Evolutionary conservation across 1,140 invertebrate species (phyloP).

Genomic region (Drosophila tropicalis): DNA sequence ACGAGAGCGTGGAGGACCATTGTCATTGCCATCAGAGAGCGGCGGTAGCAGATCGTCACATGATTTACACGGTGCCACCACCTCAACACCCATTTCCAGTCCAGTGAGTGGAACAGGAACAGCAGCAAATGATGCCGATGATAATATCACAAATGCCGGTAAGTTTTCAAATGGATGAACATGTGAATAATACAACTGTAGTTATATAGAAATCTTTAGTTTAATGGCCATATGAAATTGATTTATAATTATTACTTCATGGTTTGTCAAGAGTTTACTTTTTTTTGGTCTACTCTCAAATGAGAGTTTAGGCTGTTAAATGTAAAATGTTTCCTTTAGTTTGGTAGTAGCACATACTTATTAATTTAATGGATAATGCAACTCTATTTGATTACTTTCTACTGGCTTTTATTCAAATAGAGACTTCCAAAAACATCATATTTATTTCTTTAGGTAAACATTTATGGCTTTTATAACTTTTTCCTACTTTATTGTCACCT

Average conservation of each 20-base stretch:
- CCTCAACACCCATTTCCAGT: slow-evolving; percentile 66
- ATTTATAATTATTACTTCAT: background rate
- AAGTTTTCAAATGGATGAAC: slow-evolving; percentile 35
- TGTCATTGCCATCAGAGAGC: slow-evolving; percentile 65
- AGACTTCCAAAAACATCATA: too few relatives aligned
- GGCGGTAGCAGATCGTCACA: slow-evolving; percentile 41
- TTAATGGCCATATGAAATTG: background rate
- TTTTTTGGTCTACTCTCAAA: too few relatives aligned
- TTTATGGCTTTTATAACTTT: too few relatives aligned
- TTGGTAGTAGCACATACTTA: too few relatives aligned
- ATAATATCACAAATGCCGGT: slow-evolving; percentile 50
- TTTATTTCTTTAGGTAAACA: too few relatives aligned
- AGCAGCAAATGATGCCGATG: slow-evolving; percentile 41
- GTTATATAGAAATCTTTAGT: background rate
- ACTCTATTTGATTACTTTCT: too few relatives aligned
- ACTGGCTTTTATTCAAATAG: too few relatives aligned
- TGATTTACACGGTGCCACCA: slow-evolving; percentile 44
- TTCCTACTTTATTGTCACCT: too few relatives aligned
- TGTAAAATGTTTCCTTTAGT: too few relatives aligned
- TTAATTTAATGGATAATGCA: too few relatives aligned
- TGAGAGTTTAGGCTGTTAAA: too few relatives aligned
- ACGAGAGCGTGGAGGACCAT: slow-evolving; percentile 50
- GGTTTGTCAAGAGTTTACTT: too few relatives aligned
- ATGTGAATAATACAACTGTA: background rate
- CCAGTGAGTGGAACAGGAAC: slow-evolving; percentile 32